phyloP scores from a whole-genome alignment of 2,888 invertebrate species.

The Torymus auratus region DNA sequence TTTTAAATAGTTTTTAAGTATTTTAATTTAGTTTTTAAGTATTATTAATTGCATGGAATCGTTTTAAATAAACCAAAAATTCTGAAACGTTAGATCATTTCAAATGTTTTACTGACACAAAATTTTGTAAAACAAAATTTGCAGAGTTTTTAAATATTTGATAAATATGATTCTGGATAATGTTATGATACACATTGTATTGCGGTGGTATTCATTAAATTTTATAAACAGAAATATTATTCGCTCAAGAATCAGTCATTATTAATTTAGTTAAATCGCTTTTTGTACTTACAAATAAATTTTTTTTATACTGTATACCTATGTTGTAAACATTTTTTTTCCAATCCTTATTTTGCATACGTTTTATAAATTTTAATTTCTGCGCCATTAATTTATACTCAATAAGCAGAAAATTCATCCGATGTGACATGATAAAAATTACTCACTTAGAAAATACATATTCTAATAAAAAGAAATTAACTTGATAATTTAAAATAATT shows the following conservation, averaged over 20 bases:
- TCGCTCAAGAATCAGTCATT: neutral
- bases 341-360: too few species aligned
- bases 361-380: too few species aligned
- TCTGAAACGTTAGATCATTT: constrained; percentile 11
- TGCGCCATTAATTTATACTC: too few species aligned
- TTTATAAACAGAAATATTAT: neutral
- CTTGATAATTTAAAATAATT: too few species aligned
- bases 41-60: neutral
- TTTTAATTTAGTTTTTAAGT: neutral
- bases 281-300: constrained; percentile 15
- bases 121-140: neutral
- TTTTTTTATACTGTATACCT: neutral
- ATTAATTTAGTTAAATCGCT: neutral
- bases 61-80: constrained; percentile 11
- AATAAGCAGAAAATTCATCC: too few species aligned
- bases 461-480: too few species aligned
- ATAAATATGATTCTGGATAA: constrained; percentile 5
- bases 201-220: neutral
- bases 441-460: too few species aligned
- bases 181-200: constrained; percentile 9
- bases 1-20: neutral
- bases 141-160: constrained; percentile 14
- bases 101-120: constrained; percentile 3
- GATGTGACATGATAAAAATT: too few species aligned
- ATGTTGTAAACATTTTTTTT: too few species aligned